These are phyloP conservation scores for Dasypus novemcinctus DNA, from an alignment of 2,113 vertebrate species.

Conservation along the genomic window DNA sequence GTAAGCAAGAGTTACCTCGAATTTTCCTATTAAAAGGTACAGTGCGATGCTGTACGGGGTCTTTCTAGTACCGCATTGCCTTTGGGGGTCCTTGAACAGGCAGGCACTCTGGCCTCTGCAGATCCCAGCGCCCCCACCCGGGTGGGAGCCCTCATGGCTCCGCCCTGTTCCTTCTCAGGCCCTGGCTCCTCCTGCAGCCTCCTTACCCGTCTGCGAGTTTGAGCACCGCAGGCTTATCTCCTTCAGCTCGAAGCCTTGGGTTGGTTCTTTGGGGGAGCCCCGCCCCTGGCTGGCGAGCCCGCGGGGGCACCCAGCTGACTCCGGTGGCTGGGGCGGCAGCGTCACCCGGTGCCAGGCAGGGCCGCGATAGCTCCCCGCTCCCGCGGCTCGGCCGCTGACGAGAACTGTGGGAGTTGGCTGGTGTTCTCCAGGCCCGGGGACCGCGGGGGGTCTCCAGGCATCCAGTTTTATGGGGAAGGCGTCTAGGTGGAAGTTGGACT, in stretches of 20 bases:
- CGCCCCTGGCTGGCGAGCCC: background rate
- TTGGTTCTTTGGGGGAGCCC: background rate
- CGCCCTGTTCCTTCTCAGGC: background rate
- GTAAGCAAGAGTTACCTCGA: too few species aligned
- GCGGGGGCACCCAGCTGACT: background rate
- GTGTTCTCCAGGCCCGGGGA: background rate
- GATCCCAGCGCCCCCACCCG: background rate
- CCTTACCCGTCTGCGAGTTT: background rate
- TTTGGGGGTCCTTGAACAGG: background rate
- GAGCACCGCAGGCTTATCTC: background rate
- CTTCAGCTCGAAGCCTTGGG: background rate
- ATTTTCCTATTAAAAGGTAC: too few species aligned
- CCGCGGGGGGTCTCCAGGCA: background rate
- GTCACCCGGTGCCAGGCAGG: background rate
- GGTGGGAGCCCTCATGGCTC: too few species aligned
- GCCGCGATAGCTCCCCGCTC: background rate
- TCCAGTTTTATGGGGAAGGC: background rate
- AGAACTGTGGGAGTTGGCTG: background rate
- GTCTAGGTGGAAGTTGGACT: accelerated
- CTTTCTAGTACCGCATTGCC: background rate
- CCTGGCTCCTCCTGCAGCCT: background rate
- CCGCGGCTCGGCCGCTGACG: background rate
- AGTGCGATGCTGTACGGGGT: too few species aligned
- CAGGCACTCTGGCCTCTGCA: background rate
- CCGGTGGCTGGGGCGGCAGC: accelerated